Evolutionary conservation across 2,113 vertebrate genomes (phyloP).

Genomic region (Athene cunicularia): DNA sequence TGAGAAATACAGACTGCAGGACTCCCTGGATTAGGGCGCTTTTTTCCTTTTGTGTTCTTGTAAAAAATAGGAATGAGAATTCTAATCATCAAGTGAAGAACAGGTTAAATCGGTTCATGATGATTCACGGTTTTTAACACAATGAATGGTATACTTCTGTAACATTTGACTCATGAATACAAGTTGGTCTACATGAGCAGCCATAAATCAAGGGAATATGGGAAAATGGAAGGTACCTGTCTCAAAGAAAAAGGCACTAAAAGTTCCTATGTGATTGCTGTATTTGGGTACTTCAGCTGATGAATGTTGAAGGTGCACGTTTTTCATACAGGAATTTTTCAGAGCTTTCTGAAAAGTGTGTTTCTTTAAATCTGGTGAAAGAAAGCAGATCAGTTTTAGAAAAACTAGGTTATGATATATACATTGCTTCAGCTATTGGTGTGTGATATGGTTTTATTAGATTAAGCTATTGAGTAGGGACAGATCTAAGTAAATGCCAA

Average conservation of each 20-base stretch:
- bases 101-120: not conserved
- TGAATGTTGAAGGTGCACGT: not conserved
- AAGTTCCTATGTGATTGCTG: not conserved
- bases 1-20: not conserved
- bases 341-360: not conserved
- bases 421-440: not conserved
- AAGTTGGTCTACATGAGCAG: not conserved
- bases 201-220: not conserved
- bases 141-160: not conserved
- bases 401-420: not conserved
- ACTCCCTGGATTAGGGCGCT: not conserved
- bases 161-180: not conserved
- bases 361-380: not conserved
- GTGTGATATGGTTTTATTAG: not conserved
- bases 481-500: not conserved
- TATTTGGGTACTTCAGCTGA: not conserved
- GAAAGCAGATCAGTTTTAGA: not conserved
- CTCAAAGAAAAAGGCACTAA: not conserved
- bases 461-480: not conserved
- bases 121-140: not conserved
- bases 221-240: not conserved
- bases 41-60: not conserved
- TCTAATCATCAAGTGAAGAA: not conserved
- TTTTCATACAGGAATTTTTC: not conserved
- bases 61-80: not conserved